phyloP scores from a whole-genome alignment of 2,888 invertebrate genomes.

The Elgonia sp. region DNA sequence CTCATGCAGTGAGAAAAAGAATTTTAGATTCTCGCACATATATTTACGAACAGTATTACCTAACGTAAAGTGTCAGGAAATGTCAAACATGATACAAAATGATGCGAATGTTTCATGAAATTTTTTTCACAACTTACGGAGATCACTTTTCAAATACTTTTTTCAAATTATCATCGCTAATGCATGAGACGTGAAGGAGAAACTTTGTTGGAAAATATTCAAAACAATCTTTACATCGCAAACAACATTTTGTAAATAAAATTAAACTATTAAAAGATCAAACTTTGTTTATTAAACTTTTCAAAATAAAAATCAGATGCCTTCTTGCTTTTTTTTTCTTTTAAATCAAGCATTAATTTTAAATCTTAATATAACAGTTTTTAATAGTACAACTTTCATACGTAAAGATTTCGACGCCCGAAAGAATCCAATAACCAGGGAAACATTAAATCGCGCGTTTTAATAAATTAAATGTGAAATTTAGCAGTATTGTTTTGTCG shows the following conservation, averaged over 20 bases:
- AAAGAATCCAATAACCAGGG: not conserved
- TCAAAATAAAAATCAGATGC: too few species aligned
- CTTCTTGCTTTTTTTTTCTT: too few species aligned
- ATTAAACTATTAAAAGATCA: too few species aligned
- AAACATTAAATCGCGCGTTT: not conserved
- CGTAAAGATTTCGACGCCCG: not conserved
- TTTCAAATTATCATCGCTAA: too few species aligned
- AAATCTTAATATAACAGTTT: too few species aligned
- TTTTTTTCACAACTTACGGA: not conserved
- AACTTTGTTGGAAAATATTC: too few species aligned
- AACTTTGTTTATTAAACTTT: too few species aligned
- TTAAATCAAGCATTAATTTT: too few species aligned
- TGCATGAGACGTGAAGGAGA: too few species aligned
- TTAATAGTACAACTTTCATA: too few species aligned
- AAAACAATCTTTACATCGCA: too few species aligned
- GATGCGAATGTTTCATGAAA: not conserved
- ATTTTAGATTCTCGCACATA: slow-evolving; percentile 40
- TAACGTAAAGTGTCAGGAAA: slow-evolving; percentile 3
- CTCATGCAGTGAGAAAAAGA: slow-evolving; percentile 31
- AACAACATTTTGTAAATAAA: too few species aligned
- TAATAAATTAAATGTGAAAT: not conserved
- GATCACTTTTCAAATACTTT: not conserved
- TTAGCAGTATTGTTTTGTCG: not conserved
- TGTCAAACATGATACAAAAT: slow-evolving; percentile 2
- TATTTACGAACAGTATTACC: slow-evolving; percentile 21